Conservation (phyloP, 2,888 invertebrate genomes). For the Caenorhabditis afra region DNA sequence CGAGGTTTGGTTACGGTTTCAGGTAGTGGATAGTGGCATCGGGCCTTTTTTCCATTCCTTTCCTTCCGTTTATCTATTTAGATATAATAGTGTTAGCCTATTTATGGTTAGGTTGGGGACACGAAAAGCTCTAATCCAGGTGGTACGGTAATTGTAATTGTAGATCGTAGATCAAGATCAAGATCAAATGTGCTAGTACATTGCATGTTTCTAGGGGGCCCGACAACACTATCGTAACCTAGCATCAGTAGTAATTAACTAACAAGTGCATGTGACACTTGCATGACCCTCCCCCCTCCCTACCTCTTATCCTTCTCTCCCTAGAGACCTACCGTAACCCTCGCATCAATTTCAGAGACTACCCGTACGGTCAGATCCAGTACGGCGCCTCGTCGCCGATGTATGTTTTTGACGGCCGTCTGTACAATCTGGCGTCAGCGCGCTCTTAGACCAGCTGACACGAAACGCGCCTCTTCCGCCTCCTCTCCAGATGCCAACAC, state of each 20-base stretch:
- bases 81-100: too few species aligned
- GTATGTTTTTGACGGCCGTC: constrained; percentile 63
- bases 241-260: too few species aligned
- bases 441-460: constrained; percentile 33
- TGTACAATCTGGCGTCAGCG: constrained; percentile 59
- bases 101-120: too few species aligned
- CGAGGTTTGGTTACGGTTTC: constrained; percentile 56
- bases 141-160: too few species aligned
- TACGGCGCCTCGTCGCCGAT: constrained; percentile 56
- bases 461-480: constrained; percentile 6
- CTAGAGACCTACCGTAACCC: too few species aligned
- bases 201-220: too few species aligned
- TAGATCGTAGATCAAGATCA: too few species aligned
- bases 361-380: constrained; percentile 44
- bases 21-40: constrained; percentile 36
- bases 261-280: too few species aligned
- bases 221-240: too few species aligned
- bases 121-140: too few species aligned
- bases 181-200: too few species aligned
- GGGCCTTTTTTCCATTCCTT: constrained; percentile 1
- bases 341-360: constrained; percentile 41
- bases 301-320: too few species aligned
- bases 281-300: background rate
- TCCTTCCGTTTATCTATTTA: background rate
- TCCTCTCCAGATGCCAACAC: background rate